Percentiles rank a stretch among this genome's conserved stretches.
These are phyloP conservation scores for Copidosoma aretas DNA, from an alignment of 2,888 invertebrate species.

Conservation along the genomic window DNA sequence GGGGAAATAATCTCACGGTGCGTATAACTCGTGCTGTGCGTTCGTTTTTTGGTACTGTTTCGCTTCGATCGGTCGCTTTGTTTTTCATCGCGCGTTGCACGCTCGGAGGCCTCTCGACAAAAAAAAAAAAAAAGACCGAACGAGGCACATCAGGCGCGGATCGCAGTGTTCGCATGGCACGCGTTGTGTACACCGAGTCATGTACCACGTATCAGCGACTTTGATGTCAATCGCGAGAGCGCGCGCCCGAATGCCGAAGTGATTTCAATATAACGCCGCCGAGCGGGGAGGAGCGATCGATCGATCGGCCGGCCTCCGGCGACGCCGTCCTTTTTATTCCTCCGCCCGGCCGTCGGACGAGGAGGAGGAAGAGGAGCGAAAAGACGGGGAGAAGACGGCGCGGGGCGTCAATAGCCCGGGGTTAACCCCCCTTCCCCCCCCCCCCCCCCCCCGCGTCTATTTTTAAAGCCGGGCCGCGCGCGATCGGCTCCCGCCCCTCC, in stretches of 20 bases:
- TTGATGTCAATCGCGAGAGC: no score
- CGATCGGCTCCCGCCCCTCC: background rate
- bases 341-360: background rate
- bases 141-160: no score
- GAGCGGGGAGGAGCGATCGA: slow-evolving; percentile 7
- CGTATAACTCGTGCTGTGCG: no score
- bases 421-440: background rate
- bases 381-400: background rate
- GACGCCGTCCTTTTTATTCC: background rate
- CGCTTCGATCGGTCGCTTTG: no score
- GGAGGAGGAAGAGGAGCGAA: background rate
- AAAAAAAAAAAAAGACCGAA: no score
- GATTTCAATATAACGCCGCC: slow-evolving; percentile 28
- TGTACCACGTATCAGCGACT: no score
- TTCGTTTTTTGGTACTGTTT: no score
- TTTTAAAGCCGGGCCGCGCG: background rate
- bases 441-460: background rate
- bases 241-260: background rate
- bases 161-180: no score
- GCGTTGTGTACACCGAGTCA: no score
- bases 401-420: background rate
- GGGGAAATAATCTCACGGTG: no score
- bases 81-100: no score
- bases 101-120: no score
- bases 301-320: slow-evolving; percentile 11